Base-by-base conservation (phyloP, 2,113 vertebrate species). In the Sapajus apella region DNA sequence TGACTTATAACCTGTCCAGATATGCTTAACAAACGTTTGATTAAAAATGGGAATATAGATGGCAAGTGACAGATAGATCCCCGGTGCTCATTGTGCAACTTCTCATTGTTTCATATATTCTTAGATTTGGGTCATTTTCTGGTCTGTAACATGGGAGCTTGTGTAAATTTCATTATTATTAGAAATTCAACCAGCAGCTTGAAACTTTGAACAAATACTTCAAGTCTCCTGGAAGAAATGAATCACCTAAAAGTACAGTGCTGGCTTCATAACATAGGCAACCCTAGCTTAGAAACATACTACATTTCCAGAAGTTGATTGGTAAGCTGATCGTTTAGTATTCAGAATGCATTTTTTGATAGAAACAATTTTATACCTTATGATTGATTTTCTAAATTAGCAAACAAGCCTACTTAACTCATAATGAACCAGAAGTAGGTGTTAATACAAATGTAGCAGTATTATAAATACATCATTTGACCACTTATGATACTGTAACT, bases 161-260 rank as follows among this genome's bases (percentile, higher is more conserved):
- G 66, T 91, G 45, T 68, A 97, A 37, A 92, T 94, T 96, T 96
- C 77, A 87, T 94, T 88, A 97, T 93, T 95, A 91, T 87, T 94
- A 96, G 81, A 96, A 95, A 96, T 94, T 89, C 96, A 82, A 94
- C 79, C 66, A 92, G 90, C 35, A 90, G 50, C 72, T 58, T 91
- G 92, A 96, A 96, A 98, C 47, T 97, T 89, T 91, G 81, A 96
- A 96, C 73, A 96, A 94, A 97, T 94, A 90, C 12, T 81, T 93
- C 83, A 50, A 55, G 86, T 83, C 55, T 92, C 64, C 77, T 64
- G n/a, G 47, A 98, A 97, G 47, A 96, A 95, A 96, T 95, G 91
- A 96, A 87, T 85, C 61, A 90, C 75, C 70, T 81, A 8, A 82
- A 85, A 94, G 40, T 8, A 61, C 4, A 80, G 55, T 18, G 37